Base-by-base conservation (phyloP, 1,140 invertebrate genomes). In the Heliconius hewitsoni region DNA sequence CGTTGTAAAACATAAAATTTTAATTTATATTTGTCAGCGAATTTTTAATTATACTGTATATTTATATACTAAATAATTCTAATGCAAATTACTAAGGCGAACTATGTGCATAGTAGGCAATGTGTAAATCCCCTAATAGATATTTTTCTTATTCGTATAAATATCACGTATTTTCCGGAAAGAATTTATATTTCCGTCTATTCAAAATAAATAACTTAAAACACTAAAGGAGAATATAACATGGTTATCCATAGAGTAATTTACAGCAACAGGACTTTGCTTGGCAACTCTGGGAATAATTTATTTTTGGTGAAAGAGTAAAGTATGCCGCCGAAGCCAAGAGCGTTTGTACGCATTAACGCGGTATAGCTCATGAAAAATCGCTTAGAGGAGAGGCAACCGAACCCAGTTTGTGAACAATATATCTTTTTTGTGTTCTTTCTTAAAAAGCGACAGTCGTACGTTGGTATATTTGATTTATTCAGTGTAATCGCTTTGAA, bases 341-440 rank as follows among this genome's bases (percentile, higher is more conserved):
- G 84, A 86, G 87, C 90, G 87, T 91, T 92, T 89, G 91, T 93
- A 92, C 90, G 92, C 90, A 93, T 93, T 93, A 93, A 91, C 90
- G 86, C 83, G 80, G 83, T 85, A 85, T 85, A 89, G 85, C 89
- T 92, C 90, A 92, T 93, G 90, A 93, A 93, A 92, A 92, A 92
- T 92, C 91, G 90, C 87, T 92, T 93, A 92, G 87, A 86, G 88
- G 84, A 87, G 84, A 88, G 86, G 81, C 83, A 86, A 80, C 80
- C 82, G 86, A 87, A 85, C 83, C 85, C 81, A 85, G 87, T 90
- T 87, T 89, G 86, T 82, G 84, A 77, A 84, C 83, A 85, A 85
- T 89, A 88, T 87, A 83, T 87, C 79, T 84, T 83, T 87, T 84
- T 81, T 85, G 79, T 81, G 60, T 80, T 82, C 77, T 78, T 78